Evolutionary conservation across 2,888 invertebrate genomes (phyloP).

Genomic region (Drosophila picticornis): DNA sequence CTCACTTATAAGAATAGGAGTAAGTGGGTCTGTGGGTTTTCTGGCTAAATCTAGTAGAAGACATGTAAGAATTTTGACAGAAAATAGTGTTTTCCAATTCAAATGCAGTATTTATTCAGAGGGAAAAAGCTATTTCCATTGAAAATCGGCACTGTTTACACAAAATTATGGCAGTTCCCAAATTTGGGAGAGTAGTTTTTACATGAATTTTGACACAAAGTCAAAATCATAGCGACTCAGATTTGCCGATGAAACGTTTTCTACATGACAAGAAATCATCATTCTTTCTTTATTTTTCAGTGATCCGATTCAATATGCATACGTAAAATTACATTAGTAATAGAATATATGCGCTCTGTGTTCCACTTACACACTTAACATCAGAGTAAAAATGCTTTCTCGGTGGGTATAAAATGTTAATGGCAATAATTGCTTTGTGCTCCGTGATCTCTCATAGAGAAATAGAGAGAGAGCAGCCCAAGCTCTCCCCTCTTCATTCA

Average conservation of each 20-base stretch:
- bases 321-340: no score
- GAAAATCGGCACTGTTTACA: not conserved
- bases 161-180: no score
- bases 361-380: not conserved
- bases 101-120: not conserved
- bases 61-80: not conserved
- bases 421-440: not conserved
- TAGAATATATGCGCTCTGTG: not conserved
- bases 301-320: not conserved
- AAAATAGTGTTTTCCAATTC: not conserved
- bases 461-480: not conserved
- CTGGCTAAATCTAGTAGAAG: not conserved
- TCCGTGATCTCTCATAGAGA: not conserved
- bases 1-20: not conserved
- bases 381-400: not conserved
- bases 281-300: not conserved
- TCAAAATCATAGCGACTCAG: not conserved
- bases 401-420: not conserved
- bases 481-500: not conserved
- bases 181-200: not conserved
- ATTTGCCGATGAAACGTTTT: not conserved
- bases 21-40: not conserved
- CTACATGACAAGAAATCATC: not conserved
- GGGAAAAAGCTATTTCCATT: not conserved
- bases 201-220: no score